Conservation (phyloP, 2,797 vertebrate species). For the Tolypeutes matacus region DNA sequence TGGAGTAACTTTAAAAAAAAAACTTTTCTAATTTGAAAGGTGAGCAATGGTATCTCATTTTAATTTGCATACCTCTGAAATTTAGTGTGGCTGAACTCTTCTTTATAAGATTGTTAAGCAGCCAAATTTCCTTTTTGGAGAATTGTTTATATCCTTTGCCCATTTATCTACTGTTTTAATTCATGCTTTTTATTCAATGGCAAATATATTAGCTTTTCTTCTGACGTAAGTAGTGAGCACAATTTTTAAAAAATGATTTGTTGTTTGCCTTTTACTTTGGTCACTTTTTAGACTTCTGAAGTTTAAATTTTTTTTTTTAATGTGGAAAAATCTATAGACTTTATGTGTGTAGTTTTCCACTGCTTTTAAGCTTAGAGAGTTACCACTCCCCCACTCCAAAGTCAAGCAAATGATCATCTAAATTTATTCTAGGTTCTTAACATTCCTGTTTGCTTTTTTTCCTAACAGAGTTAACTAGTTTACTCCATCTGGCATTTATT, state of each 20-base stretch:
- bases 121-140: background rate
- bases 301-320: background rate
- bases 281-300: background rate
- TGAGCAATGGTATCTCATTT: conserved; percentile 8
- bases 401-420: background rate
- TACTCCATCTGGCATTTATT: background rate
- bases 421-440: background rate
- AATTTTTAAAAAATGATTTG: background rate
- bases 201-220: background rate
- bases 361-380: background rate
- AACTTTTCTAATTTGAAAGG: background rate
- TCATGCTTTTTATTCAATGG: background rate
- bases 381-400: background rate
- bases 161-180: background rate
- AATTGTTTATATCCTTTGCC: background rate
- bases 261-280: background rate
- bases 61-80: background rate
- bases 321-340: background rate
- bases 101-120: background rate
- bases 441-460: background rate
- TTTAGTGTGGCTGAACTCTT: background rate
- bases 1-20: background rate
- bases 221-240: background rate
- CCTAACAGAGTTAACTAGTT: background rate
- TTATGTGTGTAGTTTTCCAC: background rate